Evolutionary conservation across 2,797 vertebrate species (phyloP).

Genomic region (Tokudaia tokunoshimensis): DNA sequence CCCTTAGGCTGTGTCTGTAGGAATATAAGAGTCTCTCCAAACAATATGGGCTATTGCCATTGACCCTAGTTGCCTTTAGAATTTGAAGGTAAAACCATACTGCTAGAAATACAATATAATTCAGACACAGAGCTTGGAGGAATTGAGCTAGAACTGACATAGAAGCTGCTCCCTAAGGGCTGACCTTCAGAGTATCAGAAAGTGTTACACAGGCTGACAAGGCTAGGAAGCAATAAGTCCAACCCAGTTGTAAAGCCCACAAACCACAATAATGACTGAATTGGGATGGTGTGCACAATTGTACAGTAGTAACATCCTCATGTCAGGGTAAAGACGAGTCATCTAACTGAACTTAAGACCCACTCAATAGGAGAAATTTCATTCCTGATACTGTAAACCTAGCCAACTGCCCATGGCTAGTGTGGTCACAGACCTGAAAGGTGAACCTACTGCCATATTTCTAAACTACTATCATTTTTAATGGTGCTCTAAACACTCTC

Average conservation of each 20-base stretch:
- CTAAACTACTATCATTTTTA: background rate
- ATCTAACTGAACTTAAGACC: background rate
- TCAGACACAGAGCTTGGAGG: background rate
- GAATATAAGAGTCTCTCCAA: background rate
- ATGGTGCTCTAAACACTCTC: background rate
- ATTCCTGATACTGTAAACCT: background rate
- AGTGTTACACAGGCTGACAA: background rate
- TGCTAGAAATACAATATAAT: background rate
- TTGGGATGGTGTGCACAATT: background rate
- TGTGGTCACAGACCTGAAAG: background rate
- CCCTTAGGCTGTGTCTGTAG: background rate
- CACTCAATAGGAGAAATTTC: background rate
- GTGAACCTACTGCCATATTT: background rate
- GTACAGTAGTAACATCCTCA: background rate
- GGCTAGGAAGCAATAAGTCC: background rate
- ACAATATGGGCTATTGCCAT: background rate
- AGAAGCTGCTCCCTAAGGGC: background rate
- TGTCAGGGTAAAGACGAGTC: background rate
- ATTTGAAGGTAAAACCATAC: background rate
- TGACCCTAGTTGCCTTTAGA: background rate
- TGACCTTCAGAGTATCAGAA: background rate
- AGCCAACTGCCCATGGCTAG: background rate
- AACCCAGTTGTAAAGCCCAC: background rate
- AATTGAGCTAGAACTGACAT: background rate
- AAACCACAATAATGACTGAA: background rate